Conservation (phyloP, 35 echinoderm and acorn worm species). For the Chiridota heheva region DNA sequence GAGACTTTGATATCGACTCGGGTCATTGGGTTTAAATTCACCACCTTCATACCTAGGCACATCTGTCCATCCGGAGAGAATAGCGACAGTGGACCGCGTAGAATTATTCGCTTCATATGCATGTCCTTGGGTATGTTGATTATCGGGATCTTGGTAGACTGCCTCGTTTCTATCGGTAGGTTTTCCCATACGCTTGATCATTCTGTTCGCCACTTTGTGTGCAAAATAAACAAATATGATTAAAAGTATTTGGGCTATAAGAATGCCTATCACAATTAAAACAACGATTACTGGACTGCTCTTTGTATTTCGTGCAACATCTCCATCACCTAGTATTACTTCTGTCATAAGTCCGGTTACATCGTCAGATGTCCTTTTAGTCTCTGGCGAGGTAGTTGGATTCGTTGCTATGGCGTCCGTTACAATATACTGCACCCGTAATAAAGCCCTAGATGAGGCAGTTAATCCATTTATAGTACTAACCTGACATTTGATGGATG, state of each 20-base stretch:
- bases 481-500: neutral
- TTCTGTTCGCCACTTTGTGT: constrained; percentile 20
- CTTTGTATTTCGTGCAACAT: neutral
- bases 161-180: too few relatives aligned
- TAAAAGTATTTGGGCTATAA: constrained; percentile 30
- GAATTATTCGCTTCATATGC: too few relatives aligned
- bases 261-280: constrained; percentile 2
- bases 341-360: neutral
- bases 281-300: constrained; percentile 11
- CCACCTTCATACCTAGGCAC: too few relatives aligned
- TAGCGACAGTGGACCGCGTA: too few relatives aligned
- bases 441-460: neutral
- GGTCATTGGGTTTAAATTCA: too few relatives aligned
- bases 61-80: too few relatives aligned
- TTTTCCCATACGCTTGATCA: neutral
- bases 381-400: neutral
- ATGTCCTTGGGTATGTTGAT: too few relatives aligned
- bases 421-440: neutral
- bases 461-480: neutral
- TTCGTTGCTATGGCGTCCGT: neutral
- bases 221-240: constrained; percentile 1
- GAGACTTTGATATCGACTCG: too few relatives aligned
- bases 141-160: too few relatives aligned
- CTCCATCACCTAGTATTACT: neutral
- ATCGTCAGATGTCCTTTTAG: neutral